Percentiles rank a stretch among this genome's conserved stretches.
Conservation (phyloP, 1,140 invertebrate genomes). For the Cardiocondyla obscurior region DNA sequence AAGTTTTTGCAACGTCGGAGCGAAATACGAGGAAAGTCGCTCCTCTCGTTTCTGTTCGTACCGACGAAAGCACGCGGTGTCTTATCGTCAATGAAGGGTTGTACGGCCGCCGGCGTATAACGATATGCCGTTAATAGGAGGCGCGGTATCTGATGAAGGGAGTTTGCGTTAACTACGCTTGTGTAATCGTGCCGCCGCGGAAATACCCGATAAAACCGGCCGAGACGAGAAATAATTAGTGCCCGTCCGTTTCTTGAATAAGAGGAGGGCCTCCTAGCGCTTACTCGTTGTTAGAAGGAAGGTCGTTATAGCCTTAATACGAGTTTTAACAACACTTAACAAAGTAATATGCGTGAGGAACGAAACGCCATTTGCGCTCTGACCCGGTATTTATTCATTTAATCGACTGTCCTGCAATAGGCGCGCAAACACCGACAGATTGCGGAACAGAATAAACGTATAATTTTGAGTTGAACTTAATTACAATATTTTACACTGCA, state of each 20-base stretch:
- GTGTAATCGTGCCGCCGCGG: conserved; percentile 27
- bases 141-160: conserved; percentile 73
- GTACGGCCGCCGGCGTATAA: conserved; percentile 57
- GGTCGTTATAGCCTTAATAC: conserved; percentile 10
- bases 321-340: conserved; percentile 42
- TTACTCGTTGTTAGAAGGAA: background rate
- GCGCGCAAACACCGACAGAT: background rate
- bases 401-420: conserved; percentile 29
- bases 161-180: conserved; percentile 70
- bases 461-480: background rate
- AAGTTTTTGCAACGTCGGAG: conserved; percentile 67
- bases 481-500: background rate
- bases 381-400: background rate
- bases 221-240: conserved; percentile 73
- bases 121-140: conserved; percentile 73
- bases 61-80: conserved; percentile 25
- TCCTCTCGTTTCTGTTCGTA: conserved; percentile 13
- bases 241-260: conserved; percentile 30
- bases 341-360: conserved; percentile 36
- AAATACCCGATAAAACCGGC: conserved; percentile 54
- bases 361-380: background rate
- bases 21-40: conserved; percentile 48
- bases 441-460: background rate
- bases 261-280: background rate
- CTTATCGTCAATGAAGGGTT: conserved; percentile 70